phyloP scores from a whole-genome alignment of 2,888 invertebrate genomes.

The Poecilobothrus nobilitatus region DNA sequence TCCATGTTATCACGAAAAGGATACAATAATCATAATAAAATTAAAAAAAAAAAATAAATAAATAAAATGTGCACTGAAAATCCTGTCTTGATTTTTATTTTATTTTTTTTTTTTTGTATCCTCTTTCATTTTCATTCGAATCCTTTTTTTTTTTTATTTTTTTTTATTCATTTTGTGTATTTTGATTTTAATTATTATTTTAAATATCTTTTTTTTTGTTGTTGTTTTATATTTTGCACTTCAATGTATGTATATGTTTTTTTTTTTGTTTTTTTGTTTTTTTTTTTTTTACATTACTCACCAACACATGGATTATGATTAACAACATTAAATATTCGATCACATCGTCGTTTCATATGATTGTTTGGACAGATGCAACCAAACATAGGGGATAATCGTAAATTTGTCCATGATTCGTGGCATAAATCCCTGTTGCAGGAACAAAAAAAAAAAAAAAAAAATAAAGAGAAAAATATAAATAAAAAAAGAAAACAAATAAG shows the following conservation, averaged over 20 bases:
- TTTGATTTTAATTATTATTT: constrained; percentile 12
- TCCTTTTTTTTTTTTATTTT: no score
- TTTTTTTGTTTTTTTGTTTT: constrained; percentile 9
- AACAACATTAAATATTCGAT: constrained; percentile 78
- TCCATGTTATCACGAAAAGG: no score
- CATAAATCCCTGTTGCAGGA: constrained; percentile 60
- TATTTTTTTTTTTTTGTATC: no score
- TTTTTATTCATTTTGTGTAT: not conserved
- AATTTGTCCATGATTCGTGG: constrained; percentile 79
- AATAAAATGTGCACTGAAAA: no score
- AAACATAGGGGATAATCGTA: constrained; percentile 80
- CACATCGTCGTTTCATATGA: constrained; percentile 79
- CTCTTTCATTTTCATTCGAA: no score
- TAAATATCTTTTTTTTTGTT: constrained; percentile 16
- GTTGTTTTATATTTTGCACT: constrained; percentile 7
- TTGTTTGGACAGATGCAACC: constrained; percentile 89
- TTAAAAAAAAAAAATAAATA: no score
- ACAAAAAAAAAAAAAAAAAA: not conserved
- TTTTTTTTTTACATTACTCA: constrained; percentile 48
- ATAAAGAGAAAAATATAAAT: not conserved
- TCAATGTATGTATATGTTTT: constrained; percentile 8
- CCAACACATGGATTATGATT: constrained; percentile 92
- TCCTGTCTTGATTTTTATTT: no score
- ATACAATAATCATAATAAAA: no score
- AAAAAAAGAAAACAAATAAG: not conserved